Base-by-base conservation (phyloP, 1,140 invertebrate genomes). In the Schlechtendalia chinensis region DNA sequence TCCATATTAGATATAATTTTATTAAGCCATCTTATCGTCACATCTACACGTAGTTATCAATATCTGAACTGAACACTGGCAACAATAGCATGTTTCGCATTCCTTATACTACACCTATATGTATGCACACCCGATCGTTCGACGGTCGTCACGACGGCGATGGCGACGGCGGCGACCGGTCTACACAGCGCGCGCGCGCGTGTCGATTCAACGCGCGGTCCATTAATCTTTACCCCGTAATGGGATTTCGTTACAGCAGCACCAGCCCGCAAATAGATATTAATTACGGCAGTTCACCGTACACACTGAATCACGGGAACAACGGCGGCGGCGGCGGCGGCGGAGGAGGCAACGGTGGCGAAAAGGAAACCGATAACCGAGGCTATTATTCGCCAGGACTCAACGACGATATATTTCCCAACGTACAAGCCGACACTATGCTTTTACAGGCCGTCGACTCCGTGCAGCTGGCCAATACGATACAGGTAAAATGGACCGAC, bases 351-450 rank as follows among this genome's bases (percentile, higher is more conserved):
- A n/a, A 29, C 1, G 29, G 14, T 22, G 71, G 54, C 54, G 56
- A 79, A 59, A 61, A 61, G 56, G 75, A 79, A 63, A 79, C 54
- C 54, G 75, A 79, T 79, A 61, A 59, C 75, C 56, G 5, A 8
- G 91, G 90, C 32, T 93, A 92, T 84, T 91, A 92, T 83, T 91
- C 90, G 82, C 91, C 91, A 2, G 90, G 89, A 82, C 86, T 93
- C 32, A 91, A 92, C 84, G 91, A 93, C 79, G 93, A 94, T 84
- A 92, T 94, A 1, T 94, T 91, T 82, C 88, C 93, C 82, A 92
- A 91, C 83, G 91, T 92, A 0, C 90, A 87, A 16, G 85, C 86
- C 5, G 91, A 92, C 82, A 90, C 89, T 22, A 91, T 92, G 85
- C 85, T 92, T 53, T 85, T 92, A 29, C 91, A 93, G 83, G 86